A percentile compares a stretch with the other conserved stretches of the same genome.
phyloP scores from a whole-genome alignment of 2,113 vertebrate genomes.

The Pomatostomus ruficeps region DNA sequence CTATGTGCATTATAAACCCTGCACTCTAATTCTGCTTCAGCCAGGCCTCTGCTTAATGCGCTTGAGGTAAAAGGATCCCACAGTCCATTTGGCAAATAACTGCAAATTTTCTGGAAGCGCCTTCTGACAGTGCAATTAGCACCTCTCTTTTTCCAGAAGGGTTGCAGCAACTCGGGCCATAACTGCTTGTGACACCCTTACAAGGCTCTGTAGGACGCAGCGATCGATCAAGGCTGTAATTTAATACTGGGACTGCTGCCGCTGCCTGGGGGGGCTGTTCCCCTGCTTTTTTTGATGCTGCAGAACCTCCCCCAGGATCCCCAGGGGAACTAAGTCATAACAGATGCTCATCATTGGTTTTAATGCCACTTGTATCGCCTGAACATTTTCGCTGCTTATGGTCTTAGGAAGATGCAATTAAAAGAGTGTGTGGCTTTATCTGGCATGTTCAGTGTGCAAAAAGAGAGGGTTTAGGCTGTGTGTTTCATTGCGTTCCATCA shows the following conservation, averaged over 20 bases:
- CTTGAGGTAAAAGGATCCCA: background rate
- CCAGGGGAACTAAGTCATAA: background rate
- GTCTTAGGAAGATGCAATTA: background rate
- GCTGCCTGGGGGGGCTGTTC: background rate
- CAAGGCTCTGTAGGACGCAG: background rate
- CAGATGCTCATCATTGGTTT: background rate
- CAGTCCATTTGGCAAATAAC: constrained; percentile 25
- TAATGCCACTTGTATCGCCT: background rate
- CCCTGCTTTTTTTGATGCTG: background rate
- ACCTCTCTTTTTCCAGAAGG: background rate
- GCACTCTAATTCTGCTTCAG: background rate
- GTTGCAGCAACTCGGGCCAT: background rate
- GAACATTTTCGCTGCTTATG: background rate
- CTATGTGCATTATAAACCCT: background rate
- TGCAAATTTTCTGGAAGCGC: background rate
- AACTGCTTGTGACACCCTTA: background rate
- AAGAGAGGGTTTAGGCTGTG: background rate
- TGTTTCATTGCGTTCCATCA: background rate
- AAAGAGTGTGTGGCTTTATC: background rate
- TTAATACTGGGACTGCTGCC: background rate
- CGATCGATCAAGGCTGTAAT: background rate
- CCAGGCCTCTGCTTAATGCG: background rate
- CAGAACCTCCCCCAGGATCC: background rate
- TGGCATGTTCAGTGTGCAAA: background rate
- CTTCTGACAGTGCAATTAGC: constrained; percentile 15